Percentiles rank a stretch among this genome's conserved stretches.
phyloP scores from a whole-genome alignment of 2,113 vertebrate genomes.

The Atlantisia rogersi region DNA sequence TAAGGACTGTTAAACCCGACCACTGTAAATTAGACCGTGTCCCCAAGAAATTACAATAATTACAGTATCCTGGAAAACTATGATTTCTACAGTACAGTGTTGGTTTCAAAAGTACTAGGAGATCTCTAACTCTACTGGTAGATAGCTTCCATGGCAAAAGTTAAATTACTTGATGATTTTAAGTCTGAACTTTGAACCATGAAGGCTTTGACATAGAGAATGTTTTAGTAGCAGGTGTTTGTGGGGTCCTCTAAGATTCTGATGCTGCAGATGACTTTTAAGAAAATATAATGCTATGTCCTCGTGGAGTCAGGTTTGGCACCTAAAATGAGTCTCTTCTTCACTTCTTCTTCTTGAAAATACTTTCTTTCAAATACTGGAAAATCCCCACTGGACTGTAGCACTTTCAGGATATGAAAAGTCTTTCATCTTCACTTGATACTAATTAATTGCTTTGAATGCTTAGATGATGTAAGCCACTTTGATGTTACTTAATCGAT shows the following conservation, averaged over 20 bases:
- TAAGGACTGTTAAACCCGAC: not conserved
- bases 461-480: constrained; percentile 4
- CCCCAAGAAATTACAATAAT: not conserved
- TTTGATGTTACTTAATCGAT: constrained; percentile 33
- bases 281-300: not conserved
- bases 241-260: not conserved
- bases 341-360: not conserved
- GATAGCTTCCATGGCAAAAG: not conserved
- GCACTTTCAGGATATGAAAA: not conserved
- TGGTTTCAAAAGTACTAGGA: not conserved
- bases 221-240: not conserved
- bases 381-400: constrained; percentile 7
- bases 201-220: not conserved
- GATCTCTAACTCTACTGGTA: not conserved
- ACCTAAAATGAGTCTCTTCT: not conserved
- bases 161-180: not conserved
- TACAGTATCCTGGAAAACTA: constrained; percentile 15
- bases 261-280: not conserved
- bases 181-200: not conserved
- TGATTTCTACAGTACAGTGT: constrained; percentile 13
- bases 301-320: not conserved
- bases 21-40: not conserved
- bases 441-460: constrained; percentile 34
- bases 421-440: constrained; percentile 12
- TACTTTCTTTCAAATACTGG: not conserved